A percentile compares a stretch with the other conserved stretches of the same genome.
Evolutionary conservation across 1,140 invertebrate species (phyloP).

Genomic region (Zaprionus vittiger): DNA sequence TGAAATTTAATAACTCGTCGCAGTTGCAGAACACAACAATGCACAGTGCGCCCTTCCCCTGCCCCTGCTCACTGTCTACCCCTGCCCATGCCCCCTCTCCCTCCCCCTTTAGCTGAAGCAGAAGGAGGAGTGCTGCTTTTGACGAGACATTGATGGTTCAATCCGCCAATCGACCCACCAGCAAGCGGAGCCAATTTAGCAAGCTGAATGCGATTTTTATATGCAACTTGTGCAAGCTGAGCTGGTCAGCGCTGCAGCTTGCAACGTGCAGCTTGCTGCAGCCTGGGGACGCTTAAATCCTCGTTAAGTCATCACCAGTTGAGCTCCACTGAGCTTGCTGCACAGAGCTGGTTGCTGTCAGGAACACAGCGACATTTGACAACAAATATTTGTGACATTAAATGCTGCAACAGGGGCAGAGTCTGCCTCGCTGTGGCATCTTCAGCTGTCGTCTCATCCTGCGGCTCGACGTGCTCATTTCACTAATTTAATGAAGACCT

Average conservation of each 20-base stretch:
- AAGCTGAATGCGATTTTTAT: conserved; percentile 67
- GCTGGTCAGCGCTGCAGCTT: conserved; percentile 13
- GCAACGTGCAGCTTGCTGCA: not conserved
- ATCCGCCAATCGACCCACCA: conserved; percentile 72
- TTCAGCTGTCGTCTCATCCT: conserved; percentile 4
- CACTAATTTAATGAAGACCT: conserved; percentile 83
- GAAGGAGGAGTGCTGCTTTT: conserved; percentile 48
- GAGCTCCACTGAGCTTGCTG: conserved; percentile 34
- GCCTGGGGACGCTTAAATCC: conserved; percentile 50
- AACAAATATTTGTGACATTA: conserved; percentile 82
- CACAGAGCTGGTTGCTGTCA: conserved; percentile 23
- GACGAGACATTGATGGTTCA: conserved; percentile 82
- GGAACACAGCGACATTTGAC: conserved; percentile 67
- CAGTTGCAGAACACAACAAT: conserved; percentile 15
- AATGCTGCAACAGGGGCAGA: conserved; percentile 39
- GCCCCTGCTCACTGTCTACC: not conserved
- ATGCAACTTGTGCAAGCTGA: conserved; percentile 43
- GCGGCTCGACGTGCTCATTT: conserved; percentile 67
- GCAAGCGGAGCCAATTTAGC: conserved; percentile 74
- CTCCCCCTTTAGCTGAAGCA: not conserved
- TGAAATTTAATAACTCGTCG: conserved; percentile 63
- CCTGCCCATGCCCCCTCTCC: no score
- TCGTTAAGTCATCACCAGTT: conserved; percentile 73
- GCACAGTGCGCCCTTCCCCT: not conserved
- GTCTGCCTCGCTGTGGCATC: not conserved